A percentile compares a stretch with the other conserved stretches of the same genome.
Evolutionary conservation across 2,888 invertebrate genomes (phyloP).

Genomic region (Brachypalpus laphriformis): DNA sequence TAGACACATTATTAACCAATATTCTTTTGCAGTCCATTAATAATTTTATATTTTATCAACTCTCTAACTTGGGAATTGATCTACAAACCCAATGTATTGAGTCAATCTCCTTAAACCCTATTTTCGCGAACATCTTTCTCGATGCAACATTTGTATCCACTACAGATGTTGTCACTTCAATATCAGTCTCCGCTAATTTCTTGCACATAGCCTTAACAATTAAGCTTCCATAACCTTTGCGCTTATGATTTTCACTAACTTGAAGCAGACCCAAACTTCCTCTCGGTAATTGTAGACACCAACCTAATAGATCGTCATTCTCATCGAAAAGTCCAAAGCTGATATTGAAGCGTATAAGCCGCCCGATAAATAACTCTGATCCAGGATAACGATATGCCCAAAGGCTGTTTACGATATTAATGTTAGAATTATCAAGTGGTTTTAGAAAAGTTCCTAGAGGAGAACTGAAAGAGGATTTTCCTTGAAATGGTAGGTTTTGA

Average conservation of each 20-base stretch:
- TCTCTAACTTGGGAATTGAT: background rate
- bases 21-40: too few species aligned
- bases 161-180: slow-evolving; percentile 71
- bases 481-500: slow-evolving; percentile 36
- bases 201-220: slow-evolving; percentile 68
- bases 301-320: slow-evolving; percentile 68
- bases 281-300: slow-evolving; percentile 69
- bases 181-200: slow-evolving; percentile 55
- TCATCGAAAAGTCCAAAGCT: slow-evolving; percentile 72
- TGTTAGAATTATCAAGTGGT: slow-evolving; percentile 16
- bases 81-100: background rate
- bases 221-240: slow-evolving; percentile 69
- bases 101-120: slow-evolving; percentile 70
- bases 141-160: slow-evolving; percentile 65
- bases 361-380: slow-evolving; percentile 64
- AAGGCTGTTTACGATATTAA: slow-evolving; percentile 56
- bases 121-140: slow-evolving; percentile 65
- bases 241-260: slow-evolving; percentile 56
- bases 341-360: slow-evolving; percentile 65
- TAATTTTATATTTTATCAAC: background rate
- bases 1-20: too few species aligned
- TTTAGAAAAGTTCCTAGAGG: background rate
- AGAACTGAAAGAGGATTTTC: slow-evolving; percentile 56
- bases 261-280: slow-evolving; percentile 73
- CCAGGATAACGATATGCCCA: slow-evolving; percentile 74